Conservation (phyloP, 2,113 vertebrate species). For the human region DNA sequence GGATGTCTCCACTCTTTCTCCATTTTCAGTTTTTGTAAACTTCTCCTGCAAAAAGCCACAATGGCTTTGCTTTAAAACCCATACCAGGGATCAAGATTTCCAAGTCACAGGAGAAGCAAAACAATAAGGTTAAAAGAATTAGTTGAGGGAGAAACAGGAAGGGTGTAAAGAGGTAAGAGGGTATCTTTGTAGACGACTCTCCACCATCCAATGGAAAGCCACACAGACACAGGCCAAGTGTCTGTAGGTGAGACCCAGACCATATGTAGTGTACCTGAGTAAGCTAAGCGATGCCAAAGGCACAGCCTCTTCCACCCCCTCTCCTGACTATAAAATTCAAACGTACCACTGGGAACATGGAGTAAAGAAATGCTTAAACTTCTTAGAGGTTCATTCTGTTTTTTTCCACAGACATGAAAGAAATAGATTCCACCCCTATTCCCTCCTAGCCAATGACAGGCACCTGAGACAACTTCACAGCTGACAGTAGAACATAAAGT, state of each 20-base stretch:
- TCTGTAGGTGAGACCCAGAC: rapidly evolving
- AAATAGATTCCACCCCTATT: not conserved
- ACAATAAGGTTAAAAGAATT: not conserved
- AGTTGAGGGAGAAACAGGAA: not conserved
- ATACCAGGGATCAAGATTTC: not conserved
- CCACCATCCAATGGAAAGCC: not conserved
- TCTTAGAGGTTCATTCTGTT: not conserved
- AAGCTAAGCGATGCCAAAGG: not conserved
- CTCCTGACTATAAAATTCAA: not conserved
- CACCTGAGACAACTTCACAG: not conserved
- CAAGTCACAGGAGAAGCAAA: not conserved
- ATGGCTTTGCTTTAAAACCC: not conserved
- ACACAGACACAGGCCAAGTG: not conserved
- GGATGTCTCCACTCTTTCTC: not conserved
- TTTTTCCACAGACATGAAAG: not conserved
- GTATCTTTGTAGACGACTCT: not conserved
- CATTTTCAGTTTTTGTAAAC: not conserved
- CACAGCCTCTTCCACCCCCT: not conserved
- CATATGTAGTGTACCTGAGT: rapidly evolving
- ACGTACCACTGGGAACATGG: not conserved
- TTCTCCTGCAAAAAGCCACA: not conserved
- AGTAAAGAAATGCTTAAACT: not conserved
- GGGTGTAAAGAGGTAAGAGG: not conserved
- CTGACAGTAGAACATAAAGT: not conserved
- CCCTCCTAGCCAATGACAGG: not conserved